Base-by-base conservation (phyloP, 2,888 invertebrate genomes). In the Acanthosepion pharaonis region DNA sequence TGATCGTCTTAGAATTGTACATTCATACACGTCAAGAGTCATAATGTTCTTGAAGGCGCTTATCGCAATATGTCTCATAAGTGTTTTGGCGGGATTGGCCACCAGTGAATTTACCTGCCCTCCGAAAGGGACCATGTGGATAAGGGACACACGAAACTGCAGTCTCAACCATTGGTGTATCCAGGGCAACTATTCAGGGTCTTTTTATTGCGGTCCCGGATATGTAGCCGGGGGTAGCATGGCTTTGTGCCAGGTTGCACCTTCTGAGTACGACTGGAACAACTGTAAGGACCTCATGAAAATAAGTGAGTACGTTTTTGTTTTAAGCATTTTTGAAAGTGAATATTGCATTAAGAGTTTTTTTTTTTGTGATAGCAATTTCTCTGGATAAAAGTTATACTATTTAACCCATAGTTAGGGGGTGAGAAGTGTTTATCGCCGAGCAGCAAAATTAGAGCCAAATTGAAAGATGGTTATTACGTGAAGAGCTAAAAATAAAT, bases 121-220 rank as follows among this genome's bases (percentile, higher is more conserved):
- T 5, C 59, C 64, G n/a, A 64, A n/a, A 23, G 94, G 94, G 48
- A 94, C 64, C 3, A 28, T 64, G 64, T 94, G 94, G 94, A 55
- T 94, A 53, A 94, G 94, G 59, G 94, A 94, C 42, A 28, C 59
- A 9, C 48, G 59, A 15, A 94, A 94, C 33, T 94, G 94, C 42
- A 94, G 94, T 48, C 23, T 94, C 15, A 94, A 94, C 33, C 94
- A 94, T 64, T 94, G 94, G 94, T 94, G 94, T 48, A 64, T 94
- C 59, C 55, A 94, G 18, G 94, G 94, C 6, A 94, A 94, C 42
- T 55, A 64, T 55, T 94, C 94, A n/a, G 55, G 55, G 5, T 64
- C 59, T 5, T 94, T 94, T 59, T 94, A 94, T 55, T 94, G 94
- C 33, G 94, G 94, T 42, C 59, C 55, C 28, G 55, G 59, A 33